phyloP scores from a whole-genome alignment of 2,797 vertebrate species.

The Sandelia bainsii region DNA sequence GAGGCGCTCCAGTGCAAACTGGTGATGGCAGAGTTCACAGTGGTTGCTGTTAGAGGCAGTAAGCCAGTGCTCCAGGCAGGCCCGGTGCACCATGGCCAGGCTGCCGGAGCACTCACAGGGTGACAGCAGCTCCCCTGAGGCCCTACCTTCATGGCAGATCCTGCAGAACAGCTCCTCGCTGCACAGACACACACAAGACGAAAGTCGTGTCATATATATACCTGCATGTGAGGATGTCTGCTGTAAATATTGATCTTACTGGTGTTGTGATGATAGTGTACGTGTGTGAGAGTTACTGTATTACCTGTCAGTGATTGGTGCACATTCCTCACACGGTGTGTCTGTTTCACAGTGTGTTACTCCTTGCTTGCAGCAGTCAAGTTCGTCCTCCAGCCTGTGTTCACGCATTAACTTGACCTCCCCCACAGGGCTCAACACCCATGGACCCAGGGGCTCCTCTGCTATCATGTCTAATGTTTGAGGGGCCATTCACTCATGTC shows the following conservation, averaged over 20 bases:
- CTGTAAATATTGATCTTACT: neutral
- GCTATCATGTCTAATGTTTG: conserved; percentile 60
- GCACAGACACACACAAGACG: conserved; percentile 33
- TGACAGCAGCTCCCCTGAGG: conserved; percentile 73
- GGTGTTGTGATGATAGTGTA: too few species aligned
- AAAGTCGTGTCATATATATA: neutral
- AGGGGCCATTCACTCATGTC: conserved; percentile 59
- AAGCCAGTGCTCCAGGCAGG: conserved; percentile 83
- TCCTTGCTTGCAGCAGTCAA: conserved; percentile 40
- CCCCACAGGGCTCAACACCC: conserved; percentile 24
- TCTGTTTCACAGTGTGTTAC: conserved; percentile 4
- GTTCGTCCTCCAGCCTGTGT: conserved; percentile 26
- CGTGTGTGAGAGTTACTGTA: neutral
- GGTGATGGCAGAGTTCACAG: conserved; percentile 83
- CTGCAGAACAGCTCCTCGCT: conserved; percentile 79
- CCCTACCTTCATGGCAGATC: conserved; percentile 79
- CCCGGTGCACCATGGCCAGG: conserved; percentile 77
- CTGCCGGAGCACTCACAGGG: conserved; percentile 80
- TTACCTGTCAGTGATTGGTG: conserved; percentile 60
- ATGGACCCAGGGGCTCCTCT: conserved; percentile 47
- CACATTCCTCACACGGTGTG: conserved; percentile 1
- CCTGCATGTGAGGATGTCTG: neutral
- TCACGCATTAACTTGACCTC: conserved; percentile 31
- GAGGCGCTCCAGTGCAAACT: conserved; percentile 74
- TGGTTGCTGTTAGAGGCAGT: conserved; percentile 77